Percentiles rank a stretch among this genome's conserved stretches.
Evolutionary conservation across 2,113 vertebrate genomes (phyloP).

Genomic region (Osmerus mordax): DNA sequence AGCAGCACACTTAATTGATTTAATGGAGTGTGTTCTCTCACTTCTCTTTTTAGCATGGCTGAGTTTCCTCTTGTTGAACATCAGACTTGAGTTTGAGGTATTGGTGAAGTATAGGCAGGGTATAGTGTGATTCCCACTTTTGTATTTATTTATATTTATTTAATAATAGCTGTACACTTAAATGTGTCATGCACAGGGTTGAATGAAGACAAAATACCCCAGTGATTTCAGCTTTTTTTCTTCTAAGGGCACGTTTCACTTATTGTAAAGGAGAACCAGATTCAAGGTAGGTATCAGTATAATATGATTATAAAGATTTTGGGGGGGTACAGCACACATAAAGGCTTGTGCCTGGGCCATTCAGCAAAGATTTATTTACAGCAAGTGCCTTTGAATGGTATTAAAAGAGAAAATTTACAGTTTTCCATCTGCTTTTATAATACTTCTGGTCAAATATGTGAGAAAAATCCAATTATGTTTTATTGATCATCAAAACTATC

Average conservation of each 20-base stretch:
- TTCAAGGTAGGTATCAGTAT: background rate
- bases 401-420: constrained; percentile 34
- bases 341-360: background rate
- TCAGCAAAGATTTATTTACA: constrained; percentile 33
- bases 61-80: constrained; percentile 36
- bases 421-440: constrained; percentile 43
- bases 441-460: constrained; percentile 40
- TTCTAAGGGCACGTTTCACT: background rate
- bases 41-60: constrained; percentile 18
- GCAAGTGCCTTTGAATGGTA: constrained; percentile 16
- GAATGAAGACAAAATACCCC: too few relatives aligned
- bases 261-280: background rate
- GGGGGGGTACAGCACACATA: background rate
- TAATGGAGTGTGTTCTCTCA: constrained; percentile 56
- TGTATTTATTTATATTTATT: too few relatives aligned
- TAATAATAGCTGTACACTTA: too few relatives aligned
- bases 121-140: too few relatives aligned
- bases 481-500: constrained; percentile 53
- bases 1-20: constrained; percentile 60
- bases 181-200: too few relatives aligned
- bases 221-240: background rate
- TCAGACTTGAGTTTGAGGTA: constrained; percentile 35
- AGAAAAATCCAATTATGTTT: constrained; percentile 54
- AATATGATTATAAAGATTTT: constrained; percentile 8
- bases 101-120: background rate